phyloP scores from a whole-genome alignment of 2,113 vertebrate species.

The Hippocampus abdominalis region DNA sequence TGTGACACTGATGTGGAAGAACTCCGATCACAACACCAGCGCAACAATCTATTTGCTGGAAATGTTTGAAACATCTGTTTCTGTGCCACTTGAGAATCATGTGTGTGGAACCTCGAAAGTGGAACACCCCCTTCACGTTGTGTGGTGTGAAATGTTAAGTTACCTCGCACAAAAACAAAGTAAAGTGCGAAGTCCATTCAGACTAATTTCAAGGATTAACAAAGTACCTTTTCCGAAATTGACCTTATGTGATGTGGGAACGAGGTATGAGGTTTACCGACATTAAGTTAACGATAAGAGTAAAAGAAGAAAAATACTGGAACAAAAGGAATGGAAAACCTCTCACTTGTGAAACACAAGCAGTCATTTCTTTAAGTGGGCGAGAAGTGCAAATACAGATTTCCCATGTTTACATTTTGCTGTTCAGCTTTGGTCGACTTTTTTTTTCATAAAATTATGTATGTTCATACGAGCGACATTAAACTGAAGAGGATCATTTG shows the following conservation, averaged over 20 bases:
- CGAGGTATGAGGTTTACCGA: background rate
- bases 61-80: conserved; percentile 12
- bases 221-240: background rate
- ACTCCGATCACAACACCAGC: conserved; percentile 37
- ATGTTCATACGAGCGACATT: too few species aligned
- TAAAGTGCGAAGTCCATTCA: background rate
- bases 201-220: background rate
- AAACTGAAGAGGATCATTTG: too few species aligned
- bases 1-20: conserved; percentile 21
- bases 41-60: conserved; percentile 17
- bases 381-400: too few species aligned
- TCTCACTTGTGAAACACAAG: too few species aligned
- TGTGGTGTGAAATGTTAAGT: too few species aligned
- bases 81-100: background rate
- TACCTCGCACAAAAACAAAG: background rate
- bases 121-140: too few species aligned
- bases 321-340: too few species aligned
- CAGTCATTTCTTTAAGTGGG: too few species aligned
- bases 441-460: too few species aligned
- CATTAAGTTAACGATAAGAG: background rate
- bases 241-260: too few species aligned
- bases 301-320: background rate
- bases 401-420: too few species aligned
- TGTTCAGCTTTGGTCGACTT: too few species aligned
- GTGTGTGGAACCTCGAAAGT: background rate